Base-by-base conservation (phyloP, 2,888 invertebrate species). In the Neuroscelio doddi region DNA sequence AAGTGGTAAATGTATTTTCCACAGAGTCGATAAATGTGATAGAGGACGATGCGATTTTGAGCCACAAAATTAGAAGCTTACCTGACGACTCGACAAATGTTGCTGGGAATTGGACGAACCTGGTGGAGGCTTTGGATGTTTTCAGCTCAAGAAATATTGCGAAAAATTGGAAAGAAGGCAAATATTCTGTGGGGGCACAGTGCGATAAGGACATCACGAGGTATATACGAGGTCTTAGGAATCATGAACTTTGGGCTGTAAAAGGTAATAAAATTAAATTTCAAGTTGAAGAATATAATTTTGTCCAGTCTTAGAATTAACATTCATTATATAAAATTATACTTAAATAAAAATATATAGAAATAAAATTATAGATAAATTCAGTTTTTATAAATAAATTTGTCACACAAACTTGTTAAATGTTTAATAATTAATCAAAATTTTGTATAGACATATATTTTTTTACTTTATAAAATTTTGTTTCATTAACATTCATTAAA, bases 131-230 rank as follows among this genome's bases (percentile, higher is more conserved):
- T 10, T 56, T 84, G 55, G 83, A 84, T 46, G 55, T 84, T 36
- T 84, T 78, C 45, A 80, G 76, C 66, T 70, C 76, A 9, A 73
- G 69, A 55, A 70, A 78, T 55, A 75, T 84, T 14, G 78, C 70
- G 3, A 64, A 27, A n/a, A 89, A 89, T 78, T 91, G 90, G 90
- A 70, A 72, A 0, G 81, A 84, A 16, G 84, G 87, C 34, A 69
- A 74, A 34, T 70, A 75, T 36, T 55, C 70, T 0, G 56, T 82
- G 3, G 67, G 70, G 1, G 52, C 61, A 9, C 70, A 80, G 47
- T 84, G 84, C 64, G 74, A 63, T 1, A 77, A 77, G 36, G 82
- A 84, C 44, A 70, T 84, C 14, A 76, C 78, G 12, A 72, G 78
- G 42, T 84, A 79, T 69, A 68, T 84, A 55, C 64, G 76, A 26